Conservation (phyloP, 92 coral and sea anemone species). For the Porites lobata region DNA sequence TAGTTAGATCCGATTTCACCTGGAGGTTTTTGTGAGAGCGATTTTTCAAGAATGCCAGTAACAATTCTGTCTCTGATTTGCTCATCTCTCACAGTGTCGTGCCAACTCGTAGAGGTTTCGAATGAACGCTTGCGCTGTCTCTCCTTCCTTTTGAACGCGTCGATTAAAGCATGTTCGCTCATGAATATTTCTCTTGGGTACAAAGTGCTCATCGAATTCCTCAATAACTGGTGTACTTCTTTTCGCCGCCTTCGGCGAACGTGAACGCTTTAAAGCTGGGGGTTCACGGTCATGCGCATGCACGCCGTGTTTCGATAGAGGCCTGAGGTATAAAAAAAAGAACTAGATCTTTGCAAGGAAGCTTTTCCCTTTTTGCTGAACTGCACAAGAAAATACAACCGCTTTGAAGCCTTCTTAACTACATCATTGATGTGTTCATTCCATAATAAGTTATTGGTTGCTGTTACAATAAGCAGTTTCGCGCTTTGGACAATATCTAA, state of each 20-base stretch:
- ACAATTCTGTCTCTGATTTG: too few relatives aligned
- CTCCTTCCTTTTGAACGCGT: not conserved
- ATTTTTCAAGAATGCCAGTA: too few relatives aligned
- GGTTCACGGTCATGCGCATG: too few relatives aligned
- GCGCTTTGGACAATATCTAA: not conserved
- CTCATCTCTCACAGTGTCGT: conserved; percentile 27
- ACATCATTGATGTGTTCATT: too few relatives aligned
- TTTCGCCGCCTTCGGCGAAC: not conserved
- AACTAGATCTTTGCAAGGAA: not conserved
- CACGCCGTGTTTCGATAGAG: not conserved
- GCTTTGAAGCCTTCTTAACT: not conserved
- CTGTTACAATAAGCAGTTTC: not conserved
- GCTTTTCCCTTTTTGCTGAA: not conserved
- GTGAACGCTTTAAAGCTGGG: not conserved
- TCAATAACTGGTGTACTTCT: conserved; percentile 25
- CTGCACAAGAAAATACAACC: not conserved
- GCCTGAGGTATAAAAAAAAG: too few relatives aligned
- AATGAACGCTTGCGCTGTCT: conserved; percentile 18
- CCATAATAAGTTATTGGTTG: not conserved
- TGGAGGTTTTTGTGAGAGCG: too few relatives aligned
- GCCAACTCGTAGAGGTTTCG: conserved; percentile 44
- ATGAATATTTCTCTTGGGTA: conserved; percentile 53
- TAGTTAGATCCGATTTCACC: too few relatives aligned
- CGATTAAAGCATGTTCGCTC: conserved; percentile 25
- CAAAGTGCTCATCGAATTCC: conserved; percentile 50